phyloP scores from a whole-genome alignment of 30 jellyfish, hydroid and myxozoan genomes.

The Hydra vulgaris region DNA sequence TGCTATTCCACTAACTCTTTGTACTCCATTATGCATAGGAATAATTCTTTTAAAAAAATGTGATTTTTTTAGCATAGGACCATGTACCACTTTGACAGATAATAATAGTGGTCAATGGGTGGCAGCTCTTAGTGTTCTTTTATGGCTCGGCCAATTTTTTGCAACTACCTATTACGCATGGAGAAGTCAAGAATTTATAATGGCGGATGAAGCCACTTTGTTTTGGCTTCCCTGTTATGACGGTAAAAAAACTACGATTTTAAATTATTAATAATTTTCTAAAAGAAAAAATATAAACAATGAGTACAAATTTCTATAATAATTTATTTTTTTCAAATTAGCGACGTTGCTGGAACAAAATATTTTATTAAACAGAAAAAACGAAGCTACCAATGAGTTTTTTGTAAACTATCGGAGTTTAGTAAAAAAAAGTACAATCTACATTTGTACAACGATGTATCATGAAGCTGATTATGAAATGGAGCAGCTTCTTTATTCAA shows the following conservation, averaged over 20 bases:
- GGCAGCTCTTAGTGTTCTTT: constrained; percentile 59
- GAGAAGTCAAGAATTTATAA: constrained; percentile 82
- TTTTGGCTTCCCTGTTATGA: constrained; percentile 84
- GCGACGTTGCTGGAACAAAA: constrained; percentile 80
- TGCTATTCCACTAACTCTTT: constrained; percentile 75
- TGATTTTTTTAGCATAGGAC: constrained; percentile 36
- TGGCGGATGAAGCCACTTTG: constrained; percentile 91
- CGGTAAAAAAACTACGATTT: constrained; percentile 36
- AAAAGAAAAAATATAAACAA: too few species aligned
- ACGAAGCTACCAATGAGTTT: constrained; percentile 77
- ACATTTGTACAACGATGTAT: constrained; percentile 90
- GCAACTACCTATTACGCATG: constrained; percentile 94
- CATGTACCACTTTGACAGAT: constrained; percentile 39
- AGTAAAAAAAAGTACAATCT: constrained; percentile 58
- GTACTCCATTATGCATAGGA: constrained; percentile 66
- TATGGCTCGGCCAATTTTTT: constrained; percentile 91
- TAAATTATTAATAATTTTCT: background rate
- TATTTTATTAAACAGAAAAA: constrained; percentile 63
- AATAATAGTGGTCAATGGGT: constrained; percentile 34
- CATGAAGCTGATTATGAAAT: constrained; percentile 87
- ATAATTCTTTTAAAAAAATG: constrained; percentile 47
- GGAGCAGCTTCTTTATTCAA: constrained; percentile 68
- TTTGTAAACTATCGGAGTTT: constrained; percentile 64
- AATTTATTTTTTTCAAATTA: constrained; percentile 9
- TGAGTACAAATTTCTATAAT: too few species aligned